Evolutionary conservation across 2,113 vertebrate species (phyloP).

Genomic region (Engraulis encrasicolus): DNA sequence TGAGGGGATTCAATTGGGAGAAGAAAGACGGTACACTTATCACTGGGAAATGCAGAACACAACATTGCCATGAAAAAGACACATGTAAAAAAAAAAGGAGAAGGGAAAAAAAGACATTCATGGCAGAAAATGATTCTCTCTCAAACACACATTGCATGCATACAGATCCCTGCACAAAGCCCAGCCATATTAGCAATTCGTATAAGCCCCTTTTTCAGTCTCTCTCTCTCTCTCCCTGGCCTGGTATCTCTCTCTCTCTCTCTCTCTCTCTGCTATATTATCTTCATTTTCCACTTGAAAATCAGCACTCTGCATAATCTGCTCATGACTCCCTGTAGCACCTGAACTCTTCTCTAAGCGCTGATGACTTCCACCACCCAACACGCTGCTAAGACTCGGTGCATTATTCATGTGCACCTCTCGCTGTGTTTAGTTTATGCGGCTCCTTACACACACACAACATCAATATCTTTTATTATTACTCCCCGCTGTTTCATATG

Average conservation of each 20-base stretch:
- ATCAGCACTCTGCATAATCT: slow-evolving; percentile 10
- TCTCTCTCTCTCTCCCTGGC: background rate
- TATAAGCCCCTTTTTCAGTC: background rate
- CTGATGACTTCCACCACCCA: background rate
- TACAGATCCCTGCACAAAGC: background rate
- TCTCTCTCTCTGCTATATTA: background rate
- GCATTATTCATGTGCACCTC: background rate
- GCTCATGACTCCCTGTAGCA: background rate
- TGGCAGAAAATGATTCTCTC: background rate
- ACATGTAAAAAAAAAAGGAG: background rate
- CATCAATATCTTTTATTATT: slow-evolving; percentile 1
- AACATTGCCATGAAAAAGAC: background rate
- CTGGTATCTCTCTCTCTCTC: no score
- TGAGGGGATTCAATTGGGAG: background rate
- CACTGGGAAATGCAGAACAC: background rate
- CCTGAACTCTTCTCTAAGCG: background rate
- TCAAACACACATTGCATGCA: background rate
- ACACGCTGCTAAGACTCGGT: background rate
- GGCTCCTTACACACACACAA: background rate
- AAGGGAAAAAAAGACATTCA: background rate
- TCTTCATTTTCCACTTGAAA: background rate
- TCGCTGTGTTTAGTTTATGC: background rate
- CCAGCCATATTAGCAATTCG: background rate
- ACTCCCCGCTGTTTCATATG: background rate
- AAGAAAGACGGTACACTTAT: background rate